phyloP scores from a whole-genome alignment of 2,113 vertebrate species.

The Neolamprologus fasciatus region DNA sequence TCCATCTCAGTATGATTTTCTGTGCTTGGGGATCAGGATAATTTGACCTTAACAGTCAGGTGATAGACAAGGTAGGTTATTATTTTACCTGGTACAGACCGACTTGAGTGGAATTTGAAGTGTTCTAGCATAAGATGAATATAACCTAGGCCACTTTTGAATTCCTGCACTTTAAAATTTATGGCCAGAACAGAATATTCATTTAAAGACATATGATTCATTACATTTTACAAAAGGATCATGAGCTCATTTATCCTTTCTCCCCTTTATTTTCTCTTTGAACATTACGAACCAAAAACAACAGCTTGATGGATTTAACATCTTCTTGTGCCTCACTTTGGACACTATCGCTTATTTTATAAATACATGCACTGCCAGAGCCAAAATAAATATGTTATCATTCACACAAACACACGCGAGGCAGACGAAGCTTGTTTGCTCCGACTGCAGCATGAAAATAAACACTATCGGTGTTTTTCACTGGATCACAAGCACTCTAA shows the following conservation, averaged over 20 bases:
- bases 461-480: background rate
- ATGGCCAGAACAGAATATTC: background rate
- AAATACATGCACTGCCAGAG: background rate
- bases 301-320: background rate
- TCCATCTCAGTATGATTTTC: background rate
- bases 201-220: background rate
- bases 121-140: background rate
- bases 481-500: slow-evolving; percentile 7
- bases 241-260: background rate
- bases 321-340: background rate
- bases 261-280: background rate
- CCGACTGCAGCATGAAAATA: slow-evolving; percentile 8
- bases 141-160: background rate
- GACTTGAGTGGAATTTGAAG: background rate
- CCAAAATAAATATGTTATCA: background rate
- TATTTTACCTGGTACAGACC: background rate
- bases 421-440: slow-evolving; percentile 22
- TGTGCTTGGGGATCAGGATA: background rate
- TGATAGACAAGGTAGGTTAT: background rate
- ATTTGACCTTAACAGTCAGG: background rate
- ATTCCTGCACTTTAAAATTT: background rate
- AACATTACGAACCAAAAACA: background rate
- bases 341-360: background rate
- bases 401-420: background rate
- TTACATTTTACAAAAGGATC: background rate